These are phyloP conservation scores for Tupiocoris notatus DNA, from an alignment of 2,888 invertebrate genomes.

Conservation along the genomic window DNA sequence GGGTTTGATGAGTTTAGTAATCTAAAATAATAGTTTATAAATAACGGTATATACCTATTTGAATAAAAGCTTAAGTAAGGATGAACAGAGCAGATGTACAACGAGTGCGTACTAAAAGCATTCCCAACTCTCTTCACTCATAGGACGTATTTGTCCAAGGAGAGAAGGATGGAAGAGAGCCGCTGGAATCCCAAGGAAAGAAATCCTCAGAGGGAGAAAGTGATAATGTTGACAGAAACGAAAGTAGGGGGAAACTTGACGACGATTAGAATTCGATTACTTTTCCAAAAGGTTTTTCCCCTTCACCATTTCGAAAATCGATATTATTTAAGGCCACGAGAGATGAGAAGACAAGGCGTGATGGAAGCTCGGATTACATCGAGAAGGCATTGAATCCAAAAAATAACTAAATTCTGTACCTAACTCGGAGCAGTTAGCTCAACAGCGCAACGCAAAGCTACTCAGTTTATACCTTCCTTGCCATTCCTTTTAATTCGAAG, in stretches of 20 bases:
- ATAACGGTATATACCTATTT: no score
- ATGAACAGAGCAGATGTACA: no score
- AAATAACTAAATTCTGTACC: no score
- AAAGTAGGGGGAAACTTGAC: background rate
- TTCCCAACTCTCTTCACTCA: background rate
- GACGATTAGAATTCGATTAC: slow-evolving; percentile 2
- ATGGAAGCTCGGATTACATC: no score
- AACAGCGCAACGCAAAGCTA: no score
- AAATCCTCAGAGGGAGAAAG: slow-evolving; percentile 7
- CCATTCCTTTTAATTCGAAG: no score
- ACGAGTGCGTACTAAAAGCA: background rate
- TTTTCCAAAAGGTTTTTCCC: background rate
- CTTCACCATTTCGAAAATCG: background rate
- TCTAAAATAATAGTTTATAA: no score
- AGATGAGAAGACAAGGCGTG: background rate
- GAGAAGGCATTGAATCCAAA: no score
- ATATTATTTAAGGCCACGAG: background rate
- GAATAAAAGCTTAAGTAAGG: no score
- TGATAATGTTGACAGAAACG: slow-evolving; percentile 16
- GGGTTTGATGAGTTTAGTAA: no score
- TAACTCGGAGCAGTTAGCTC: no score
- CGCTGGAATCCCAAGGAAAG: background rate
- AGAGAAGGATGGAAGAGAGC: background rate
- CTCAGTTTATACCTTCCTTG: no score
- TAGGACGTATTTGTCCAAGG: slow-evolving; percentile 6